Conservation (phyloP, 2,888 invertebrate genomes). For the Drosophila anomelani region DNA sequence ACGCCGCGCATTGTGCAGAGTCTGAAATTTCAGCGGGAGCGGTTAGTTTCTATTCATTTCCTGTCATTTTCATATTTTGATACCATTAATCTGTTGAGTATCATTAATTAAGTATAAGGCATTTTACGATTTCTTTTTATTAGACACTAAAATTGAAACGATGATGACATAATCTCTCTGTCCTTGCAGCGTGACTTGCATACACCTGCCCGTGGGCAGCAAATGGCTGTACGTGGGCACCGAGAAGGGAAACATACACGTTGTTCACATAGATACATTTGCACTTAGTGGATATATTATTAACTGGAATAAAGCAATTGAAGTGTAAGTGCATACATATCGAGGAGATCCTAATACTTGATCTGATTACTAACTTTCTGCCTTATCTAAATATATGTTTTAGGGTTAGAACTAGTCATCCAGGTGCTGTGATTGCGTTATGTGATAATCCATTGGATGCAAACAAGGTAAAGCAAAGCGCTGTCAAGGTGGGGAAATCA, state of each 20-base stretch:
- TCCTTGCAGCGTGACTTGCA: conserved; percentile 93
- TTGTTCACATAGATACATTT: conserved; percentile 98
- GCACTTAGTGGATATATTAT: conserved; percentile 98
- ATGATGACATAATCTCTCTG: conserved; percentile 14
- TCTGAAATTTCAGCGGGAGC: conserved; percentile 98
- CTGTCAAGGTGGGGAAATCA: background rate
- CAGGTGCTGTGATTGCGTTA: conserved; percentile 97
- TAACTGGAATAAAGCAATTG: conserved; percentile 99
- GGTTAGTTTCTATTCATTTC: conserved; percentile 85
- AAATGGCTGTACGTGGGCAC: conserved; percentile 99
- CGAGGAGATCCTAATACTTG: rapidly evolving
- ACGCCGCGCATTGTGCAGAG: conserved; percentile 97
- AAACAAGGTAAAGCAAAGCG: conserved; percentile 90
- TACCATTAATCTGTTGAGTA: background rate
- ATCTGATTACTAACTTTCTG: background rate
- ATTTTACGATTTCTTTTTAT: background rate
- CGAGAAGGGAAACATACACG: conserved; percentile 98
- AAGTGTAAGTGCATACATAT: conserved; percentile 91
- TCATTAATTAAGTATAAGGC: too few relatives aligned
- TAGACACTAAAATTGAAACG: background rate
- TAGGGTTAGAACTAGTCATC: conserved; percentile 97
- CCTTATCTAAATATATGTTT: background rate
- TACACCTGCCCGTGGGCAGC: conserved; percentile 97
- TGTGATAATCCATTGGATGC: conserved; percentile 98
- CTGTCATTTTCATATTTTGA: background rate